Conservation (phyloP, 2,888 invertebrate genomes). For the Limulus polyphemus region DNA sequence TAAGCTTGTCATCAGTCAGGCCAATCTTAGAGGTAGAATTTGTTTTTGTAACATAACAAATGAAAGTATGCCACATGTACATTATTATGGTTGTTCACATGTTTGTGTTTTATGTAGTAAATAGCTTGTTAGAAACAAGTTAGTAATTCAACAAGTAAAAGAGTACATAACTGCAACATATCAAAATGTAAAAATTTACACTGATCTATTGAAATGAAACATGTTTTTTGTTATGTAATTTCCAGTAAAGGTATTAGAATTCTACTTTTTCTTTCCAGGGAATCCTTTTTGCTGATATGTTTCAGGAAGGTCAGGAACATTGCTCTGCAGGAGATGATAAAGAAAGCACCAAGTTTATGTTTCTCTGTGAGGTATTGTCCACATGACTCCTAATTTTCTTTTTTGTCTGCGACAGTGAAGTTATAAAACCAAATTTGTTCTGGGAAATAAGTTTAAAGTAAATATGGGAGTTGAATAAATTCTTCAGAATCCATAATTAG, state of each 20-base stretch:
- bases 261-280: conserved; percentile 35
- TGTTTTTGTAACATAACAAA: no score
- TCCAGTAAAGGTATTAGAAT: background rate
- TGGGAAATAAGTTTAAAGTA: background rate
- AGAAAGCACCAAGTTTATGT: conserved; percentile 34
- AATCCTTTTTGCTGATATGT: conserved; percentile 42
- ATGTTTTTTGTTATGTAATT: background rate
- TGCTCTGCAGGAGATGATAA: conserved; percentile 32
- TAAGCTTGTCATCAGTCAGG: no score
- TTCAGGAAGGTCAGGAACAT: conserved; percentile 39
- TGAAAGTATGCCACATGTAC: no score
- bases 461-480: background rate
- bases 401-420: background rate
- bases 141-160: no score
- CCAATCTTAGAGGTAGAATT: no score
- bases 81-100: no score
- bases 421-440: conserved; percentile 1
- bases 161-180: no score
- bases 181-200: no score
- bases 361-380: conserved; percentile 40
- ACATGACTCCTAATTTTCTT: background rate
- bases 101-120: no score
- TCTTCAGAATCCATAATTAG: no score
- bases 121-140: no score
- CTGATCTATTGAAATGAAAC: no score